These are phyloP conservation scores for Pilophorus perplexus DNA, from an alignment of 2,888 invertebrate species.

Conservation along the genomic window DNA sequence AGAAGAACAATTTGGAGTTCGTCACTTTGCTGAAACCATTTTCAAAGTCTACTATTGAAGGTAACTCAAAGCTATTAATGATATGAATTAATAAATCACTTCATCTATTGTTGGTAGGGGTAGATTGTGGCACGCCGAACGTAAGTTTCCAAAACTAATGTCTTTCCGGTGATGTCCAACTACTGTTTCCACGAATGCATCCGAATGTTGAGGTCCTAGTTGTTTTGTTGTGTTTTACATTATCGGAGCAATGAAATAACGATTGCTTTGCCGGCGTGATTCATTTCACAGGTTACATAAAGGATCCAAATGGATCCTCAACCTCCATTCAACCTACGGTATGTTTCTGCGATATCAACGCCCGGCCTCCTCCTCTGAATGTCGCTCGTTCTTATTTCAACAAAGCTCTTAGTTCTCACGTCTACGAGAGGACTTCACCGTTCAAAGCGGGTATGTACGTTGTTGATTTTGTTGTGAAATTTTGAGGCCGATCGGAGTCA, in stretches of 20 bases:
- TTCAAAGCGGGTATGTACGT: constrained; percentile 58
- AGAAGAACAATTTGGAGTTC: constrained; percentile 87
- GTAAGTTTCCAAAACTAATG: too few relatives aligned
- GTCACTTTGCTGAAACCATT: constrained; percentile 90
- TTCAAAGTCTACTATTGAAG: constrained; percentile 70
- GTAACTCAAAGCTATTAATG: constrained; percentile 54
- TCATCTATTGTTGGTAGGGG: too few relatives aligned
- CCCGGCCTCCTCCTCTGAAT: constrained; percentile 76
- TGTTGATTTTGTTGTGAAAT: constrained; percentile 1
- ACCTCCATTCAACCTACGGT: constrained; percentile 73
- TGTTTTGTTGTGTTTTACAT: too few relatives aligned
- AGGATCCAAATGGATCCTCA: constrained; percentile 74
- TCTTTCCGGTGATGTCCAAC: not conserved
- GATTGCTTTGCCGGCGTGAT: too few relatives aligned
- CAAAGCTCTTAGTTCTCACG: constrained; percentile 69
- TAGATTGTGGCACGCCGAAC: too few relatives aligned
- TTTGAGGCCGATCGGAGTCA: too few relatives aligned
- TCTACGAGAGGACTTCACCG: constrained; percentile 58
- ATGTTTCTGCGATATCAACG: constrained; percentile 76
- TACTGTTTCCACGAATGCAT: too few relatives aligned
- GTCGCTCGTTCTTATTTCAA: constrained; percentile 81
- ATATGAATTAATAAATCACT: not conserved
- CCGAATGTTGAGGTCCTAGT: too few relatives aligned
- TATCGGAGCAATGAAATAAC: too few relatives aligned
- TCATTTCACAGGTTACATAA: constrained; percentile 82